A percentile compares a stretch with the other conserved stretches of the same genome.
Evolutionary conservation across 2,113 vertebrate genomes (phyloP).

Genomic region (Lycocorax pyrrhopterus): DNA sequence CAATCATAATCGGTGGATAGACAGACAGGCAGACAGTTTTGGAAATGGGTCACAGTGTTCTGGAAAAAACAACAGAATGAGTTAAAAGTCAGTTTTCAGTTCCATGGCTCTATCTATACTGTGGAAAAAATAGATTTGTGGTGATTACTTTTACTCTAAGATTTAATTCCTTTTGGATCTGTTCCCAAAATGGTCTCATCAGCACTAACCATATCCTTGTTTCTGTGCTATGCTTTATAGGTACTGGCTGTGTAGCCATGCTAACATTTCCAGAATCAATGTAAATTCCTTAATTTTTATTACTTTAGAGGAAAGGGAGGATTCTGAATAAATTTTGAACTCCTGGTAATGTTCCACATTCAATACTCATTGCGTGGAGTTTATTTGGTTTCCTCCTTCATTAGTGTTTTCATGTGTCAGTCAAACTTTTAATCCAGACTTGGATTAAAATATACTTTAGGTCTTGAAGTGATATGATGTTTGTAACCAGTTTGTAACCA

Average conservation of each 20-base stretch:
- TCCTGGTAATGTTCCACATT: neutral
- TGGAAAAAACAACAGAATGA: conserved; percentile 21
- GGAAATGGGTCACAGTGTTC: neutral
- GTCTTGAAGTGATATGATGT: neutral
- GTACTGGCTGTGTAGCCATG: neutral
- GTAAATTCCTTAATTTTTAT: neutral
- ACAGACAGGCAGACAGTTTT: neutral
- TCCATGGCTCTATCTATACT: neutral
- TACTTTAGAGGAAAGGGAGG: neutral
- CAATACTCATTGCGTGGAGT: neutral
- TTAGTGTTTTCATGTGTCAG: neutral
- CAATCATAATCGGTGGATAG: neutral
- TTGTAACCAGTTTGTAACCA: neutral
- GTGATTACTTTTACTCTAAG: neutral
- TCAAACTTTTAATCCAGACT: neutral
- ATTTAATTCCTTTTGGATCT: neutral
- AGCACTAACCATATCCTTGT: neutral
- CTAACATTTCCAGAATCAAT: neutral
- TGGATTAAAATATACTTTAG: neutral
- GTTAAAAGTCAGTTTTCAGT: neutral
- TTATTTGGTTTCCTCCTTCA: neutral
- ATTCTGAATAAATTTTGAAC: neutral
- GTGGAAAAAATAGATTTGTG: neutral
- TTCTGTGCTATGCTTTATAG: neutral
- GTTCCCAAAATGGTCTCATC: neutral